Evolutionary conservation across 2,888 invertebrate species (phyloP), one percentile per base, ranked within the genome.

Genomic region (Euclidia mi): DNA sequence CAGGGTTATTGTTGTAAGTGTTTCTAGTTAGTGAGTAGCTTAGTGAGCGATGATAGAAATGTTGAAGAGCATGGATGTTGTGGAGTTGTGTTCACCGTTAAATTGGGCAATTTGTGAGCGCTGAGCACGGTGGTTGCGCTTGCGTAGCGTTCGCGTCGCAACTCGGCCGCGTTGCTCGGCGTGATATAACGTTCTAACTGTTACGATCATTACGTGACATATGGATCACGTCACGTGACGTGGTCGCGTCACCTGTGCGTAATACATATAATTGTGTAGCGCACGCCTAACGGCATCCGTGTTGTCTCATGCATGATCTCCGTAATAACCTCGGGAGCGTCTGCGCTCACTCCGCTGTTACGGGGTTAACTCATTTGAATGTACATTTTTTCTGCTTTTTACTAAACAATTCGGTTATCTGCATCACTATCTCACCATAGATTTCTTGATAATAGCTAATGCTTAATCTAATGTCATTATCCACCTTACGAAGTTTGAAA

Each of bases 91-190:
- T 85, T 84, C 87, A 90, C 92, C 91, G 93, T 93, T 92, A 93
- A 93, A 92, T 92, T 92, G 89, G 90, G 82, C 89, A 90, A 90
- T 93, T 92, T 89, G 84, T 84, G 84, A 76, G 83, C 82, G 80
- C 84, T 85, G 73, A 71, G 78, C 76, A 88, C 90, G 90, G 90
- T 89, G 82, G 85, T 76, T 91, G 90, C 82, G 82, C 78, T 71
- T 73, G 80, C 66, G 49, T 77, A 58, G 34, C 29, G n/a, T n/a
- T n/a, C 37, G 64, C 42, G 53, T 31, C 75, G 76, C 75, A 74
- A 65, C 71, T 81, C 80, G 81, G 76, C 78, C 68, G 58, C 67
- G 81, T 68, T n/a, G 80, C 78, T 72, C 77, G 67, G 76, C 84
- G 69, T 89, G 87, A 87, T 85, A 82, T 90, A 90, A 91, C 91